phyloP scores from a whole-genome alignment of 2,113 vertebrate genomes.

The Gallinago jamesoni region DNA sequence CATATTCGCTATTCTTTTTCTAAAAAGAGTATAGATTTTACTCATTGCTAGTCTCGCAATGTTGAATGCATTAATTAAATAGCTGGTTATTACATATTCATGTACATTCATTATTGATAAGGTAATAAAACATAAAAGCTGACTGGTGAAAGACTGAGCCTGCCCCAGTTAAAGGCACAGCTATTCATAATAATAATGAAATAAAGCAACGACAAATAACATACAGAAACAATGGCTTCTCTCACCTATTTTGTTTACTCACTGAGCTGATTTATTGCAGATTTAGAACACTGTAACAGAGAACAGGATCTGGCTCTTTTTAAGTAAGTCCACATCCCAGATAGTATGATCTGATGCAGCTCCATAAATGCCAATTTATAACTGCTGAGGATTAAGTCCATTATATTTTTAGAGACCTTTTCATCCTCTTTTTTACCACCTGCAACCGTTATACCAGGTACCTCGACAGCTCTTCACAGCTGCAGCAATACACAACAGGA shows the following conservation, averaged over 20 bases:
- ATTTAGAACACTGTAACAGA: neutral
- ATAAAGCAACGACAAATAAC: conserved; percentile 5
- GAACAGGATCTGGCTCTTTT: neutral
- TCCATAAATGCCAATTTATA: conserved; percentile 18
- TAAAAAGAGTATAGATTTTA: conserved; percentile 14
- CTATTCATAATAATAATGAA: neutral
- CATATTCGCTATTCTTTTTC: neutral
- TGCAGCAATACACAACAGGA: neutral
- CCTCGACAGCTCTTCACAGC: neutral
- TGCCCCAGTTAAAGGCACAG: conserved; percentile 41
- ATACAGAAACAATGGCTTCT: neutral
- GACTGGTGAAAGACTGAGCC: conserved; percentile 14
- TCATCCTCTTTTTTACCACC: neutral
- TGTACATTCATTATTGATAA: conserved; percentile 60
- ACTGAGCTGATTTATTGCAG: neutral
- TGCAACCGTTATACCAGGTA: neutral
- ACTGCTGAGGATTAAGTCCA: neutral
- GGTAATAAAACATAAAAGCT: conserved; percentile 62
- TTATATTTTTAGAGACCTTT: conserved; percentile 4
- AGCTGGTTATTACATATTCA: conserved; percentile 59
- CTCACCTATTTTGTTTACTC: neutral
- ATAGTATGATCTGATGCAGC: neutral
- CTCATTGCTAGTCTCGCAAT: neutral
- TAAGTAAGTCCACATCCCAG: neutral
- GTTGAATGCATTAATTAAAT: conserved; percentile 55